Percentiles rank a stretch among this genome's conserved stretches.
Conservation (phyloP, 2,797 vertebrate species). For the Propithecus deckenii region DNA sequence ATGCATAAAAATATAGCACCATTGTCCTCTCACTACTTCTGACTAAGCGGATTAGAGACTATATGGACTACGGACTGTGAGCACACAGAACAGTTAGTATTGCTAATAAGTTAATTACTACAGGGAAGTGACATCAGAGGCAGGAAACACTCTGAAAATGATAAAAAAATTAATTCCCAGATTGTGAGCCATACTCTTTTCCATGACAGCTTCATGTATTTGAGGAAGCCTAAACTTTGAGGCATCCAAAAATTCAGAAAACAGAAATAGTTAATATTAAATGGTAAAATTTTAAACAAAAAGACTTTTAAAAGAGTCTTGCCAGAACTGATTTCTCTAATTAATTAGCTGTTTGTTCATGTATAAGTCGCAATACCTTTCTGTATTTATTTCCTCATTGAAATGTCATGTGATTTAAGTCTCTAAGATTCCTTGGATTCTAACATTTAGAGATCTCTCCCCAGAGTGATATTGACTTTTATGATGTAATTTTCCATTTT, state of each 20-base stretch:
- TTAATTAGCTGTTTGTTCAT: conserved; percentile 6
- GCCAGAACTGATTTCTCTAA: background rate
- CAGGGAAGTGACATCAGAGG: background rate
- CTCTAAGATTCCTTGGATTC: background rate
- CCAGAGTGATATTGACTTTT: background rate
- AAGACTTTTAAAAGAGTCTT: background rate
- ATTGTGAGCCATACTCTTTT: background rate
- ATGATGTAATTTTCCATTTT: background rate
- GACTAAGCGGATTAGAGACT: background rate
- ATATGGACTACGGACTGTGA: background rate
- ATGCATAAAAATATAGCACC: background rate
- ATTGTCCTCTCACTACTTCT: background rate
- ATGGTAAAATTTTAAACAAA: background rate
- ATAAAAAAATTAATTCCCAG: background rate
- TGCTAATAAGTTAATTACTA: background rate
- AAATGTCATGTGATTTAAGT: background rate
- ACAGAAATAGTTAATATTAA: background rate
- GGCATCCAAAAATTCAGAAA: background rate
- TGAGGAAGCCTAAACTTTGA: background rate
- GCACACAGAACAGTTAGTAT: background rate
- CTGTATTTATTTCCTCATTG: background rate
- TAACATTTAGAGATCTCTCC: conserved; percentile 9
- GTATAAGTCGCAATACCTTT: background rate
- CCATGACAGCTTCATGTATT: background rate
- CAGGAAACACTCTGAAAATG: background rate